These are phyloP conservation scores for Parasteatoda lunata DNA, from an alignment of 2,888 invertebrate species.

Conservation along the genomic window DNA sequence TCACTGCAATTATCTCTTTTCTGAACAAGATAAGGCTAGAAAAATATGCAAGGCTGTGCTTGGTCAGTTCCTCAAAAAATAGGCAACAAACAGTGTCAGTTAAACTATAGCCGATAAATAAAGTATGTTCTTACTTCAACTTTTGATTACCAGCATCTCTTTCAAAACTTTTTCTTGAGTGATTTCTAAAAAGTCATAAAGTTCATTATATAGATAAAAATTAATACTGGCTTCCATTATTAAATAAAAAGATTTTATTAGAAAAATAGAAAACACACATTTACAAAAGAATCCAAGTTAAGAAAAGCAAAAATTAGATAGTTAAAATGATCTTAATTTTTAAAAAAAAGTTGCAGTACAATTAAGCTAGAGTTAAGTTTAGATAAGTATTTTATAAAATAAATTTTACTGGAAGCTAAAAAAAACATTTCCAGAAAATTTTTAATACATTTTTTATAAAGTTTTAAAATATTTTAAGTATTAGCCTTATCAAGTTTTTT, in stretches of 20 bases:
- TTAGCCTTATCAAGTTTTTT: too few relatives aligned
- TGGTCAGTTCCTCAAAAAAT: too few relatives aligned
- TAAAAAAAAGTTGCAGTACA: background rate
- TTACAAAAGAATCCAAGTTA: background rate
- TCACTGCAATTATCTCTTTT: too few relatives aligned
- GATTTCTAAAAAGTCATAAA: constrained; percentile 30
- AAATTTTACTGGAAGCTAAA: too few relatives aligned
- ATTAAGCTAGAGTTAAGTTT: background rate
- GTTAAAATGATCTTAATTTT: too few relatives aligned
- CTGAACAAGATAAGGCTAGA: too few relatives aligned
- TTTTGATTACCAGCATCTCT: constrained; percentile 51
- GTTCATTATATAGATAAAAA: background rate
- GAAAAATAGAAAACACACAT: background rate
- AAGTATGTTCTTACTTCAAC: constrained; percentile 23
- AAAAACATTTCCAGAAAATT: too few relatives aligned
- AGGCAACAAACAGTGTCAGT: too few relatives aligned
- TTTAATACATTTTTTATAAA: too few relatives aligned
- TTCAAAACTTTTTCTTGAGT: constrained; percentile 58
- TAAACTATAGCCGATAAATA: too few relatives aligned
- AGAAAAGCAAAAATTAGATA: background rate
- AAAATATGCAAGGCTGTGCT: too few relatives aligned
- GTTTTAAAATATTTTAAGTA: too few relatives aligned
- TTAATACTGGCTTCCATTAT: background rate
- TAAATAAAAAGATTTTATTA: background rate
- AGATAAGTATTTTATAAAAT: background rate